These are phyloP conservation scores for Abrostola triplasia DNA, from an alignment of 2,888 invertebrate genomes.

Conservation along the genomic window DNA sequence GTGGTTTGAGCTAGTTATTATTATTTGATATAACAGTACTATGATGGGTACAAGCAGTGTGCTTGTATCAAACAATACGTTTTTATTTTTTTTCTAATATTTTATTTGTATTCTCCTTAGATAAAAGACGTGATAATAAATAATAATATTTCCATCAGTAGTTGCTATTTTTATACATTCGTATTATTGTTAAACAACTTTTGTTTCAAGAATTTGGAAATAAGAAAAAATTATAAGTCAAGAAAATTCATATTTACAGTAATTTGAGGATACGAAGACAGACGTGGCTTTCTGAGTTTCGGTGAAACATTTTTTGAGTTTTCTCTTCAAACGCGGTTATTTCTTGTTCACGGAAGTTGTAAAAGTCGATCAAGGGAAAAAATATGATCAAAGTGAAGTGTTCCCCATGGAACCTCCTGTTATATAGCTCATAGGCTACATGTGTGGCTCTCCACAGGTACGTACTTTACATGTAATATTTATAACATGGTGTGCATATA, in stretches of 20 bases:
- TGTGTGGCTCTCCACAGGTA: not conserved
- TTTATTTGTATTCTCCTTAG: no score
- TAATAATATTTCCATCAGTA: no score
- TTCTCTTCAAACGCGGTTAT: not conserved
- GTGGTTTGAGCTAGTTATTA: no score
- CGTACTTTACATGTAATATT: not conserved
- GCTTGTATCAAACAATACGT: no score
- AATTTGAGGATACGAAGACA: not conserved
- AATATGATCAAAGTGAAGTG: slow-evolving; percentile 3
- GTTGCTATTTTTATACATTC: not conserved
- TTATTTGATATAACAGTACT: no score
- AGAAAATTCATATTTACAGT: slow-evolving; percentile 3
- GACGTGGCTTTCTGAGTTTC: not conserved
- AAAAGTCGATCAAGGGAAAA: slow-evolving; percentile 4
- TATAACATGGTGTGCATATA: no score
- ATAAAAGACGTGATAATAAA: no score
- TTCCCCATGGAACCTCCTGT: not conserved
- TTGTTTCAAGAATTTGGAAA: not conserved
- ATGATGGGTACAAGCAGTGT: no score
- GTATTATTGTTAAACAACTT: not conserved
- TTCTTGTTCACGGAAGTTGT: slow-evolving; percentile 2
- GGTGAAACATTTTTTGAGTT: slow-evolving; percentile 2
- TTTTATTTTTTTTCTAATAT: no score
- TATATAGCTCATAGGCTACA: not conserved
- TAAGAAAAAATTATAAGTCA: not conserved